A percentile compares a stretch with the other conserved stretches of the same genome.
Evolutionary conservation across 2,888 invertebrate genomes (phyloP).

Genomic region (Sceliomorpha sp.): DNA sequence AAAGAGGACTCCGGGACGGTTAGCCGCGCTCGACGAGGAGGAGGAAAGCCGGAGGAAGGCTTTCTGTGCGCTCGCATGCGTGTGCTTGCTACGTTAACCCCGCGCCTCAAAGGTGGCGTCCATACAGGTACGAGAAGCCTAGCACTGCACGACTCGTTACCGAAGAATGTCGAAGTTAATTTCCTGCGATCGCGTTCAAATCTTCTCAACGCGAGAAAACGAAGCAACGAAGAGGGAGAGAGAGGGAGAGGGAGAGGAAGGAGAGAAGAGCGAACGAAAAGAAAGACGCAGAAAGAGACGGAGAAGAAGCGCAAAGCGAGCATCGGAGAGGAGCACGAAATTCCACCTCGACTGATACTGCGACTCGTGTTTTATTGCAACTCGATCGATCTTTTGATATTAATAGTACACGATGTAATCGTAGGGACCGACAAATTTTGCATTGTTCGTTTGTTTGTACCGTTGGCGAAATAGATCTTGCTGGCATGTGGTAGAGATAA

Average conservation of each 20-base stretch:
- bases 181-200: conserved; percentile 48
- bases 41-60: conserved; percentile 13
- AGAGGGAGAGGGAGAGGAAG: neutral
- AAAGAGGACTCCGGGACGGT: conserved; percentile 14
- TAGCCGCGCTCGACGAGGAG: neutral
- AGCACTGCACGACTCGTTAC: conserved; percentile 34
- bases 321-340: conserved; percentile 42
- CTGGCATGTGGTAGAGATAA: too few relatives aligned
- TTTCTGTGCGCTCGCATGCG: conserved; percentile 6
- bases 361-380: conserved; percentile 38
- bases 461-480: too few relatives aligned
- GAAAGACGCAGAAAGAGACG: neutral
- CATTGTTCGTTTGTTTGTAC: conserved; percentile 24
- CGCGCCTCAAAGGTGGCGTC: conserved; percentile 24
- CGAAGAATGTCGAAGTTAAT: conserved; percentile 48
- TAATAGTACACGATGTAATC: conserved; percentile 23
- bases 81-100: conserved; percentile 12
- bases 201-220: conserved; percentile 17
- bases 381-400: conserved; percentile 30
- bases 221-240: too few relatives aligned
- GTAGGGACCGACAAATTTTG: conserved; percentile 10
- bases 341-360: conserved; percentile 39
- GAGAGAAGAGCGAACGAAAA: conserved; percentile 1
- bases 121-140: conserved; percentile 20
- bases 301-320: conserved; percentile 17